Conservation (phyloP, 2,888 invertebrate genomes). For the Phortica okadai region DNA sequence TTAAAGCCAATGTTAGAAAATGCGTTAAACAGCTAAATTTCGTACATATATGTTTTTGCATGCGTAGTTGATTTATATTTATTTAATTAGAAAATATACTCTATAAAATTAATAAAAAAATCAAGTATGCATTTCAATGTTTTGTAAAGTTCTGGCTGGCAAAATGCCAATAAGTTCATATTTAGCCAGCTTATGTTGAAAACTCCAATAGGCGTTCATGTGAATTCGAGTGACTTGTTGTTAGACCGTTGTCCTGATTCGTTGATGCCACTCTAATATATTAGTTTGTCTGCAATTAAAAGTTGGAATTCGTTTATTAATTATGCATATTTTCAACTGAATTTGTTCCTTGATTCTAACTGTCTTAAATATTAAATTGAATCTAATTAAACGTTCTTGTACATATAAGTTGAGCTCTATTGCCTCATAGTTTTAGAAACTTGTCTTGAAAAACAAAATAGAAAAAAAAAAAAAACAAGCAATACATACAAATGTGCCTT, state of each 20-base stretch:
- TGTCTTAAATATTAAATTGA: neutral
- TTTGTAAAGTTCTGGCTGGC: neutral
- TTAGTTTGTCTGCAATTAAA: constrained; percentile 19
- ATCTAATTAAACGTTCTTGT: constrained; percentile 45
- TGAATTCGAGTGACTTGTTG: neutral
- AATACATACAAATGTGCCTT: constrained; percentile 45
- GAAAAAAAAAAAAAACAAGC: constrained; percentile 7
- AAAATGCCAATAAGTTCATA: neutral
- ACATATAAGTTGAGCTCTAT: constrained; percentile 67
- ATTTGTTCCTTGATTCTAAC: no score
- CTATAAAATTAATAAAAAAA: constrained; percentile 52
- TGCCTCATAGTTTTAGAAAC: constrained; percentile 49
- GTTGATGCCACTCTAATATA: no score
- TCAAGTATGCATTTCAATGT: constrained; percentile 55
- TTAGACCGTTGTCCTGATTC: neutral
- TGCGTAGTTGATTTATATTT: no score
- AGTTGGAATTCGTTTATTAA: neutral
- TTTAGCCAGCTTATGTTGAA: no score
- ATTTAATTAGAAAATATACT: neutral
- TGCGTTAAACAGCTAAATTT: constrained; percentile 57
- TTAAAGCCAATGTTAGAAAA: constrained; percentile 69
- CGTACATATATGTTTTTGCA: constrained; percentile 33
- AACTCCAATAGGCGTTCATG: neutral
- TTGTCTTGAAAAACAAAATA: constrained; percentile 17
- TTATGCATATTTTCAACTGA: no score